Evolutionary conservation across 2,797 vertebrate species (phyloP).

Genomic region (Choloepus didactylus): DNA sequence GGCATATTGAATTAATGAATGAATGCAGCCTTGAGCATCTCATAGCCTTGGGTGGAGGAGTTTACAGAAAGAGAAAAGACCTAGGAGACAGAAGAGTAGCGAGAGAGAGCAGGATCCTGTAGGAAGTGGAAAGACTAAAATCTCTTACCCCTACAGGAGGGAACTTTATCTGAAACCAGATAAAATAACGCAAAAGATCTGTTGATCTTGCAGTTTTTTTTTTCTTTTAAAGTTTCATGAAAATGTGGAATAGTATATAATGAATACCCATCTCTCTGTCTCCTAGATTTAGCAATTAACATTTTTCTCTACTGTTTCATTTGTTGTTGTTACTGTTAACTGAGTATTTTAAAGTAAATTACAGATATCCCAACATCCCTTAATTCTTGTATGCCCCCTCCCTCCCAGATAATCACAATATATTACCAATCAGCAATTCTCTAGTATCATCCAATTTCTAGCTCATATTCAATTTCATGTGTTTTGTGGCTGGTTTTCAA

Average conservation of each 20-base stretch:
- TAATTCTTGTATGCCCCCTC: neutral
- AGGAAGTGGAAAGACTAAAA: neutral
- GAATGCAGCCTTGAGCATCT: neutral
- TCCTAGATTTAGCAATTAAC: neutral
- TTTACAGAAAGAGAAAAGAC: neutral
- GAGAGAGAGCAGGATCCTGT: neutral
- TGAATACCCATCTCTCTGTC: neutral
- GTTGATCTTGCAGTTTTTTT: neutral
- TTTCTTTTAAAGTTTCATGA: neutral
- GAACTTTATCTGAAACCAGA: neutral
- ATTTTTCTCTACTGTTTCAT: neutral
- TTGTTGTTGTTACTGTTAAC: neutral
- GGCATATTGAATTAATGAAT: neutral
- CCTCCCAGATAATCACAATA: neutral
- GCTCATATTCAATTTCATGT: constrained; percentile 26
- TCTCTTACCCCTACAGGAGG: neutral
- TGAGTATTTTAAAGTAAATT: constrained; percentile 37
- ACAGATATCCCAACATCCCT: neutral
- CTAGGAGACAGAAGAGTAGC: neutral
- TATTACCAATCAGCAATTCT: neutral
- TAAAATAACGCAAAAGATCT: neutral
- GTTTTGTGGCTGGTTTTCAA: constrained; percentile 21
- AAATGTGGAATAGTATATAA: neutral
- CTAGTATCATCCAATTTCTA: neutral
- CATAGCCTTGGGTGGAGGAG: neutral